Evolutionary conservation across 2,888 invertebrate species (phyloP).

Genomic region (Mythimna pallens): DNA sequence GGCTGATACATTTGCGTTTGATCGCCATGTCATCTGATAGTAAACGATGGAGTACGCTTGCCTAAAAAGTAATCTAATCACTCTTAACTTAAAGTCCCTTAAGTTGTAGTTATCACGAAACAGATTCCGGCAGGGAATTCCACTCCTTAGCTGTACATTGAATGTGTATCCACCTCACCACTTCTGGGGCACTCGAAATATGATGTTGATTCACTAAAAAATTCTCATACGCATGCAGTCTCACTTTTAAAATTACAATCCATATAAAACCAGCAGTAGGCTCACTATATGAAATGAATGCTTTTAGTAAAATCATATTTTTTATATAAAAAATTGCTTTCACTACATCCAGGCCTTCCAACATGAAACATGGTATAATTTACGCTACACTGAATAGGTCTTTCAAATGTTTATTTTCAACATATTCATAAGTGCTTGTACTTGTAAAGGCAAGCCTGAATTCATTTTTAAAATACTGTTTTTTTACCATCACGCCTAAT

Average conservation of each 20-base stretch:
- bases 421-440: constrained; percentile 21
- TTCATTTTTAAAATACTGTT: constrained; percentile 15
- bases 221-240: background rate
- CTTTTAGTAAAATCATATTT: constrained; percentile 46
- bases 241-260: background rate
- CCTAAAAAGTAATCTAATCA: too few relatives aligned
- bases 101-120: too few relatives aligned
- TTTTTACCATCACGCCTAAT: background rate
- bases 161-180: too few relatives aligned
- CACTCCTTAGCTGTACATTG: too few relatives aligned
- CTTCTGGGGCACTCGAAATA: background rate
- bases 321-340: constrained; percentile 32
- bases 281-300: constrained; percentile 21
- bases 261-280: background rate
- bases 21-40: too few relatives aligned
- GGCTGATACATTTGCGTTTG: too few relatives aligned
- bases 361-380: constrained; percentile 30
- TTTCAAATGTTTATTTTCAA: constrained; percentile 32
- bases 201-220: background rate
- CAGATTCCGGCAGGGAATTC: too few relatives aligned
- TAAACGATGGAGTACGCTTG: too few relatives aligned
- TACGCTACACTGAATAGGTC: constrained; percentile 29
- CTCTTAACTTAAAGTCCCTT: too few relatives aligned
- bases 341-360: background rate
- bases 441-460: constrained; percentile 1